Percentiles rank a stretch among this genome's conserved stretches.
Evolutionary conservation across 1,140 invertebrate species (phyloP).

Genomic region (Pristionchus pacificus): DNA sequence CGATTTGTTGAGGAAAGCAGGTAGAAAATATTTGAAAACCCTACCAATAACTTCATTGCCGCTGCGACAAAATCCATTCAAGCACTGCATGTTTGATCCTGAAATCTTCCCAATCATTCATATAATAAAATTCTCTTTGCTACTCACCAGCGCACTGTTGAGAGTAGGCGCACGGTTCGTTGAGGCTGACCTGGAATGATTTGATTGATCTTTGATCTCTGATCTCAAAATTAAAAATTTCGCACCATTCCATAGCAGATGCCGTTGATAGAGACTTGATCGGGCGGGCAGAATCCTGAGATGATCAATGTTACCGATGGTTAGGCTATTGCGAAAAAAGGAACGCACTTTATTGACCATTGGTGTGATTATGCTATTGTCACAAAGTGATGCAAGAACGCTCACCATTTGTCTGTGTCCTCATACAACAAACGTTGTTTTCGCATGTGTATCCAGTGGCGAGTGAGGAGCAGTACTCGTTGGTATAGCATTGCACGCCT

Average conservation of each 20-base stretch:
- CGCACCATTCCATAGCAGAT: not conserved
- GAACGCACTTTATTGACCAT: not conserved
- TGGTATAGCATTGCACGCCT: not conserved
- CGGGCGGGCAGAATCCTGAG: not conserved
- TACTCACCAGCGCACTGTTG: not conserved
- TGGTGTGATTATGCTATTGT: not conserved
- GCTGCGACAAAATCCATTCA: not conserved
- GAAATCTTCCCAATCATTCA: too few relatives aligned
- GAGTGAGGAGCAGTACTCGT: not conserved
- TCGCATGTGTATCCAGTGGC: not conserved
- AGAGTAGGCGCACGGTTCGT: not conserved
- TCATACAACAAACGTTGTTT: not conserved
- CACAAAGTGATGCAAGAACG: not conserved
- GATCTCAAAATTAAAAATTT: too few relatives aligned
- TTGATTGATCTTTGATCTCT: too few relatives aligned
- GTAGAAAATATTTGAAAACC: too few relatives aligned
- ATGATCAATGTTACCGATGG: not conserved
- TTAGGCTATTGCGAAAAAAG: not conserved
- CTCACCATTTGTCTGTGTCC: not conserved
- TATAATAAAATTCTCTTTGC: not conserved
- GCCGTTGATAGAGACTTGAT: not conserved
- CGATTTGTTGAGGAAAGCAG: too few relatives aligned
- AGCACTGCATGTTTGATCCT: not conserved
- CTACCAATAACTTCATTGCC: too few relatives aligned
- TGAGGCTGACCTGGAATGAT: too few relatives aligned